A percentile compares a stretch with the other conserved stretches of the same genome.
These are phyloP conservation scores for Tyria jacobaeae DNA, from an alignment of 2,888 invertebrate genomes.

Conservation along the genomic window DNA sequence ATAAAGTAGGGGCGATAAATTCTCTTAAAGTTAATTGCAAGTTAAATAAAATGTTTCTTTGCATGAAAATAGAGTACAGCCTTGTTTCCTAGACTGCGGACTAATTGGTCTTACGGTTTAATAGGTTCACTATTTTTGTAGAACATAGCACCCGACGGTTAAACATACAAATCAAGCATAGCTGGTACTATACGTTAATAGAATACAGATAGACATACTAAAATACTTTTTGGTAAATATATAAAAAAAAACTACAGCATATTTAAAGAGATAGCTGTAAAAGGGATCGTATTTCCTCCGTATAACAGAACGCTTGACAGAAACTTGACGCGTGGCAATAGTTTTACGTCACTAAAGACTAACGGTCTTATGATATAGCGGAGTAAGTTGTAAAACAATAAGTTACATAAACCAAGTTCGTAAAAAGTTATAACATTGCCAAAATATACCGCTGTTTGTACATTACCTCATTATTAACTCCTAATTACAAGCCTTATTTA, in stretches of 20 bases:
- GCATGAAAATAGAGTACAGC: constrained; percentile 6
- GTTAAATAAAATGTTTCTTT: constrained; percentile 8
- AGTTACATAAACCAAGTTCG: neutral
- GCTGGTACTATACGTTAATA: too few species aligned
- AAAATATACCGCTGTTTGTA: constrained; percentile 15
- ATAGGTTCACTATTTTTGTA: neutral
- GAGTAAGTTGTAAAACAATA: too few species aligned
- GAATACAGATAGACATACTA: too few species aligned
- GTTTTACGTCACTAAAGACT: neutral
- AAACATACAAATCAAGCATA: too few species aligned
- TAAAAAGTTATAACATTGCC: constrained; percentile 13
- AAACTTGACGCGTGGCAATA: neutral
- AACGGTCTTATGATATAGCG: neutral
- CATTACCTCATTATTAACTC: constrained; percentile 19
- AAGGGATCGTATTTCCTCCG: neutral
- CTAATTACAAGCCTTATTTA: constrained; percentile 7
- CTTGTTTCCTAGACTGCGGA: constrained; percentile 4
- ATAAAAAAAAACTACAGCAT: too few species aligned
- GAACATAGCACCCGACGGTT: too few species aligned
- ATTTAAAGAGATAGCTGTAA: neutral
- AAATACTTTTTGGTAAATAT: too few species aligned
- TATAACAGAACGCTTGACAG: neutral
- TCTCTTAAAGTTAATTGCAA: constrained; percentile 16
- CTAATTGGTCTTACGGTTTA: constrained; percentile 7
- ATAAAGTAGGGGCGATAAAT: constrained; percentile 10